A percentile compares a stretch with the other conserved stretches of the same genome.
phyloP scores from a whole-genome alignment of 1,140 invertebrate genomes.

The Berghia stephanieae region DNA sequence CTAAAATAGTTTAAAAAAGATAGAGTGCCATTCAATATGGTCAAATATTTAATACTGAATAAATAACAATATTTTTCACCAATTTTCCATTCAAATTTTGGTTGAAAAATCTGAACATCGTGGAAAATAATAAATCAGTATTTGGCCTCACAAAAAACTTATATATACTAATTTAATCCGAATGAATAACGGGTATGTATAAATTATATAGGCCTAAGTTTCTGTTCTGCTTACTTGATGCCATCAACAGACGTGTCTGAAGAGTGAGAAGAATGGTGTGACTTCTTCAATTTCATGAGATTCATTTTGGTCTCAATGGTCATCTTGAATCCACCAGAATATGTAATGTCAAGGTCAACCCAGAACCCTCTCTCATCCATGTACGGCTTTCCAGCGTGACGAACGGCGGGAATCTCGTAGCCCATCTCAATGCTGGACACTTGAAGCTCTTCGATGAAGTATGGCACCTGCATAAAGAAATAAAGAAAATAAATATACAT shows the following conservation, averaged over 20 bases:
- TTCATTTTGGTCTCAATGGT: constrained; percentile 96
- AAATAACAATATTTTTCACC: no score
- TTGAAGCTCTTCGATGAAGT: constrained; percentile 85
- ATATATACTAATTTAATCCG: no score
- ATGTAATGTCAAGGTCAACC: constrained; percentile 90
- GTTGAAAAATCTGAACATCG: no score
- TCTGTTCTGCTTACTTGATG: constrained; percentile 11
- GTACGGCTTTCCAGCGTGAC: constrained; percentile 77
- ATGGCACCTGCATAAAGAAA: constrained; percentile 74
- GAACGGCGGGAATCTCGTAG: constrained; percentile 79
- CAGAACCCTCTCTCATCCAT: constrained; percentile 89
- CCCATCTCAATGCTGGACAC: constrained; percentile 83
- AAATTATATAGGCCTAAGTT: no score
- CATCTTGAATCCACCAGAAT: constrained; percentile 87
- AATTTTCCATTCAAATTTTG: no score
- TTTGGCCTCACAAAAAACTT: no score
- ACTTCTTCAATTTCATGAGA: constrained; percentile 81
- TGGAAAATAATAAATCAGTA: no score
- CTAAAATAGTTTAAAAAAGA: no score
- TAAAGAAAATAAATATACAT: constrained; percentile 18
- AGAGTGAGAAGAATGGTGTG: neutral
- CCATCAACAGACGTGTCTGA: neutral
- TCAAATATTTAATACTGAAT: no score
- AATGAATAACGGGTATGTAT: no score
- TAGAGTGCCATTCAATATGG: no score